Base-by-base conservation (phyloP, 2,113 vertebrate species). In the Bucco capensis region DNA sequence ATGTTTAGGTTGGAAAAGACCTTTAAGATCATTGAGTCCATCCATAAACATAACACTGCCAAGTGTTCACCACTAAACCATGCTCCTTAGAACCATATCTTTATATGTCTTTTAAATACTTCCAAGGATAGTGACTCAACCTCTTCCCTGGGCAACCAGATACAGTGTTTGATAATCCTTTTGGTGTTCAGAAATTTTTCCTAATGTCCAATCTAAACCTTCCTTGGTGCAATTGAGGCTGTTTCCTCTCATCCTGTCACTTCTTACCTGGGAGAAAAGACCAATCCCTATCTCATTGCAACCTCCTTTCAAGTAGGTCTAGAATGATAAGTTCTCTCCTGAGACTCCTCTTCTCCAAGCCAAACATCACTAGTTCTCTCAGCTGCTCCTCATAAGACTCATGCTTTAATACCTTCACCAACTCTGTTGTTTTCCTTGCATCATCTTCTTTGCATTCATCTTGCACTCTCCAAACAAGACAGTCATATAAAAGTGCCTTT, bases 31-130 rank as follows among this genome's bases (percentile, higher is more conserved):
- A 44, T 16, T n/a, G 1, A 33, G 37, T 51, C 31, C 33, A 84
- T 2, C 4, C 0, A 0, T 65, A 10, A 64, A 50, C 5, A 1
- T 51, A 40, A 25, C 5, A 28, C 22, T 65, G 10, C 5, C 19
- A 81, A 38, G 35, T 28, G n/a, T n/a, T 18, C 16, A 44, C 14
- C 10, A 49, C 8, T 44, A 80, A 77, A 64, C 6, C 2, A 17
- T 23, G 3, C 6, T 27, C 2, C 6, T 19, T 8, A 47, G 3
- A 2, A 9, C 21, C 17, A 28, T 2, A 9, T 9, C 4, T 53
- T n/a, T n/a, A 14, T 4, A 15, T 1, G 0, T 3, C 11, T 75
- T 70, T 12, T 14, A 33, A 77, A 42, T 51, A 9, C 3, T 12
- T 22, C 14, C 8, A 71, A 7, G 3, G 38, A 14, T 58, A 16